Evolutionary conservation across 2,888 invertebrate genomes (phyloP), one percentile per base, ranked within the genome.

Genomic region (Agrochola lota): DNA sequence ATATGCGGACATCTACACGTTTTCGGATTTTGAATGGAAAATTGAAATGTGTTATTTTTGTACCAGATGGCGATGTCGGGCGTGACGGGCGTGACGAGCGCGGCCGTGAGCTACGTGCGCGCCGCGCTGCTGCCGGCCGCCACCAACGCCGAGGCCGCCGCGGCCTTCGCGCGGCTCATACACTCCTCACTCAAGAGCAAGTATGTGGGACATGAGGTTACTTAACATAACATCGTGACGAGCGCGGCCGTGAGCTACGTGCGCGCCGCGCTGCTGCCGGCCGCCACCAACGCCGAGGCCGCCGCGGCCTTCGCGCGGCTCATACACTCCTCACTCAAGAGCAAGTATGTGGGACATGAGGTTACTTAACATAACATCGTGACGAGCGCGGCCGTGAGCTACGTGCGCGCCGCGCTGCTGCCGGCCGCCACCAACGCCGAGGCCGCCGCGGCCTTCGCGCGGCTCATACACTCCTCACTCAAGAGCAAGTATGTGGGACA

Each of bases 161-260:
- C 99, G n/a, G 98, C 98, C 79, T 99, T 99, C 96, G 99, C 99
- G 0, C 97, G 99, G 81, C 98, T 99, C 97, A 99, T 99, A 93
- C 99, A 99, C 94, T 99, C 99, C 90, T 99, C 99, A 67, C 97
- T 99, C 80, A 99, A 99, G 95, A 96, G 95, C 96, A 96, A 96
- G 97, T 97, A 57, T n/a, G 57, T 46, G 43, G 12, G 99, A 30
- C 30, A 30, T 30, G 30, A 30, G 30, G 30, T 30, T 30, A 30
- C 30, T 30, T 30, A 30, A 30, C 30, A 30, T 30, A 30, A 30
- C 30, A 30, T 30, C 30, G 30, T 30, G 30, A 30, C 30, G 30
- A 30, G 30, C 30, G 30, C 30, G 30, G 30, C 30, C 30, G 30
- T 30, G 15, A 97, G 97, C 87, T 99, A 99, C 96, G 98, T 99